Conservation (phyloP, 1,140 invertebrate species). For the Lepidurus couesii region DNA sequence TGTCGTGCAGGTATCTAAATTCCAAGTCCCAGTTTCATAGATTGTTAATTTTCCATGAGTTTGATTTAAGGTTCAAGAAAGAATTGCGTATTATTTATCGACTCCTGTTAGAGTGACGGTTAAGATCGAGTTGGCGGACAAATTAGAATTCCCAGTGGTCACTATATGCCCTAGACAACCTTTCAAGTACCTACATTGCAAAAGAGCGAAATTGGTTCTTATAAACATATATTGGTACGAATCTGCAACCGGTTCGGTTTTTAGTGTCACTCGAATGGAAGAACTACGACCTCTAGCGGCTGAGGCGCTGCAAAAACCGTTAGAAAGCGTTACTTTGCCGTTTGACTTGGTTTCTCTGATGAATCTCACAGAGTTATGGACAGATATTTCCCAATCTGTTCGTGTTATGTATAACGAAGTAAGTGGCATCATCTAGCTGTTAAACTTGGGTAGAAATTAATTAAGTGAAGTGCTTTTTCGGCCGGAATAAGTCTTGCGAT, state of each 20-base stretch:
- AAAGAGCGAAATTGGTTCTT: background rate
- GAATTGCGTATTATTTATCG: conserved; percentile 12
- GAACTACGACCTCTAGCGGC: conserved; percentile 23
- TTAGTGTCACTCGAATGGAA: conserved; percentile 25
- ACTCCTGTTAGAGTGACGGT: conserved; percentile 15
- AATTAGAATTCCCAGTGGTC: conserved; percentile 4
- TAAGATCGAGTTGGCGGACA: conserved; percentile 19
- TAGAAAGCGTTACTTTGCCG: background rate
- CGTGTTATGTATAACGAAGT: background rate
- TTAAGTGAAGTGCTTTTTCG: conserved; percentile 27
- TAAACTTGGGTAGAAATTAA: background rate
- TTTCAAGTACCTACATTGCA: conserved; percentile 24
- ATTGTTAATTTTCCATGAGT: background rate
- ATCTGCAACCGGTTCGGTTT: background rate
- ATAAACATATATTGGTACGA: too few species aligned
- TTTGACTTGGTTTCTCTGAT: conserved; percentile 20
- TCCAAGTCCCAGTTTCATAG: background rate
- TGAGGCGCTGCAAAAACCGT: background rate
- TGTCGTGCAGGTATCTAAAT: conserved; percentile 26
- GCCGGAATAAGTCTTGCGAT: conserved; percentile 27
- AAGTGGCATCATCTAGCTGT: background rate
- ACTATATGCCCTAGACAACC: conserved; percentile 21
- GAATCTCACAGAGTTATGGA: conserved; percentile 25
- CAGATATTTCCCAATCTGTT: background rate
- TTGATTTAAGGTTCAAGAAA: conserved; percentile 26